phyloP scores from a whole-genome alignment of 1,140 invertebrate species.

The Eriosoma lanigerum region DNA sequence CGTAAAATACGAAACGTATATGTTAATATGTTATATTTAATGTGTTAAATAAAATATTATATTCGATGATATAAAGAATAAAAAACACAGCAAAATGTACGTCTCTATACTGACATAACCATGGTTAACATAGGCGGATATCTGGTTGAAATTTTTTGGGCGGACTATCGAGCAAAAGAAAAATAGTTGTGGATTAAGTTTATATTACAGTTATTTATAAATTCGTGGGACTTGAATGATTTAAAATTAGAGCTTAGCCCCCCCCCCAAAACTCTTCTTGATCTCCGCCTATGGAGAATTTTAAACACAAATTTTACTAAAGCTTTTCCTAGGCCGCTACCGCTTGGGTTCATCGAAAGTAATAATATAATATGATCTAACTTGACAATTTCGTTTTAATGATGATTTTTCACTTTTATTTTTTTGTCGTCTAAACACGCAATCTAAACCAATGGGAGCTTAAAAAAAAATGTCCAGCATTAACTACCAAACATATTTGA shows the following conservation, averaged over 20 bases:
- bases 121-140: too few relatives aligned
- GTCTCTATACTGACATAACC: too few relatives aligned
- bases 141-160: too few relatives aligned
- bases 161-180: too few relatives aligned
- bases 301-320: slow-evolving; percentile 7
- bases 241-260: too few relatives aligned
- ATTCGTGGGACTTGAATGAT: too few relatives aligned
- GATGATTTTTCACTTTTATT: neutral
- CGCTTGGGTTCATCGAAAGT: slow-evolving; percentile 11
- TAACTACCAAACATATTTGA: neutral
- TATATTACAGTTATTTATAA: too few relatives aligned
- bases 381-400: slow-evolving; percentile 31
- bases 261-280: too few relatives aligned
- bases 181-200: too few relatives aligned
- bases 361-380: slow-evolving; percentile 4
- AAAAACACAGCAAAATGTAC: too few relatives aligned
- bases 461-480: neutral
- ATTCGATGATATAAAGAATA: neutral
- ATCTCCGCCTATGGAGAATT: too few relatives aligned
- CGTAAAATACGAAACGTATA: neutral
- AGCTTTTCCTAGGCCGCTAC: slow-evolving; percentile 20
- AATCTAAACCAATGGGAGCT: slow-evolving; percentile 40
- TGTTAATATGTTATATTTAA: too few relatives aligned
- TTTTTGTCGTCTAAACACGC: slow-evolving; percentile 39
- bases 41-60: neutral